phyloP scores from a whole-genome alignment of 2,797 vertebrate genomes.

The Coregonus sp. region DNA sequence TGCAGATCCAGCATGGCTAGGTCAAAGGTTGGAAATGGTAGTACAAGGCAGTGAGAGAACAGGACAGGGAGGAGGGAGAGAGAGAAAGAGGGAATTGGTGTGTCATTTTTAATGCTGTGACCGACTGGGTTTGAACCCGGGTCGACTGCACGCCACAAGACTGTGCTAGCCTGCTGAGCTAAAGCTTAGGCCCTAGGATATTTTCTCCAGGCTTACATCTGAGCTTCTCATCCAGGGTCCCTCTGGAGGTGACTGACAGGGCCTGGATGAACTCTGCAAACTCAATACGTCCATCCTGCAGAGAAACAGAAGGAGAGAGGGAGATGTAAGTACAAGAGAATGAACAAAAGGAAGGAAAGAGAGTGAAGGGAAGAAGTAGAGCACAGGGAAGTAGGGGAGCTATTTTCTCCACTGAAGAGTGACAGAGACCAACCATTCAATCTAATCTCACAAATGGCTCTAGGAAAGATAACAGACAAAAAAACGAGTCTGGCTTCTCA shows the following conservation, averaged over 20 bases:
- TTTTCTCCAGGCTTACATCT: conserved; percentile 82
- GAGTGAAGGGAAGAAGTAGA: conserved; percentile 5
- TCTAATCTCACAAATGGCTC: background rate
- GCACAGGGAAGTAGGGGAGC: background rate
- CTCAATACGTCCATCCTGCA: conserved; percentile 94
- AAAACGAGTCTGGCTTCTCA: conserved; percentile 1
- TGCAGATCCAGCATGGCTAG: background rate
- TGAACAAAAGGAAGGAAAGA: background rate
- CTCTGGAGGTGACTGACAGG: conserved; percentile 94
- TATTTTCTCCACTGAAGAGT: background rate
- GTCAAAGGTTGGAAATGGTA: background rate
- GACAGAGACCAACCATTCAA: background rate
- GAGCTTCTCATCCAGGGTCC: conserved; percentile 96
- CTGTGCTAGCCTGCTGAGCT: background rate
- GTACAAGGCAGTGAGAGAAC: background rate
- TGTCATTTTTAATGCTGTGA: background rate
- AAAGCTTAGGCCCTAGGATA: background rate
- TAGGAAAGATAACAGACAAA: background rate
- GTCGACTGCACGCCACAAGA: background rate
- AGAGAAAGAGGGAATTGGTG: background rate
- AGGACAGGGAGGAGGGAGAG: background rate
- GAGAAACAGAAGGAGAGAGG: background rate
- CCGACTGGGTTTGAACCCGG: background rate
- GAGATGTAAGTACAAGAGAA: background rate
- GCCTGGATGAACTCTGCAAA: conserved; percentile 99